Base-by-base conservation (phyloP, 2,113 vertebrate species). In the Pseudonaja textilis region DNA sequence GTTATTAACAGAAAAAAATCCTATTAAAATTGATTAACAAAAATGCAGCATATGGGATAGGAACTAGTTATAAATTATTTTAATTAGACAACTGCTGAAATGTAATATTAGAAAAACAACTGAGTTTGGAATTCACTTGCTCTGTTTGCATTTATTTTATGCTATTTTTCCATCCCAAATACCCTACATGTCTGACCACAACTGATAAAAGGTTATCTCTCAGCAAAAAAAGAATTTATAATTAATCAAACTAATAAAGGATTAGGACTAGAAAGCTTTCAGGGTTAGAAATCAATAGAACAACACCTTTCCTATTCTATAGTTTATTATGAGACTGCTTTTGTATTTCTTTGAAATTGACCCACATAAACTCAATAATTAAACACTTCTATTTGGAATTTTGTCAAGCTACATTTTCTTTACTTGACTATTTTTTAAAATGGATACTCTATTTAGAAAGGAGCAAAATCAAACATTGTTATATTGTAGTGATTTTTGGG, bases 1-100 rank as follows among this genome's bases (percentile, higher is more conserved):
- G 0, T 64, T 94, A 95, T 95, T 97, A 87, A 94, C 95, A 96
- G 85, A 92, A 50, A 88, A 85, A 97, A 97, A 96, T 95, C 96
- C 92, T 93, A 95, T 94, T 96, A 95, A 92, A 95, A 95, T 4
- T 81, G 93, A 96, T 94, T 96, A 94, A 94, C 47, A 45, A 47
- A 96, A 97, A 95, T 56, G 90, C 2, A 95, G 61, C 91, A 93
- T 34, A 93, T 26, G 95, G 93, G 91, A 95, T 85, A 89, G 95
- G 55, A 87, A 90, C 57, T 89, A 94, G 88, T 95, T 95, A 1
- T 94, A 93, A 89, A 87, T 69, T 74, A 88, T 96, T 93, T 90
- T 91, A 93, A 93, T 50, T 54, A 29, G 92, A 89, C 25, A 25
- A 89, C 91, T 94, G 94, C 42, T 74, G 45, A 91, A 93, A 93